Percentiles rank a stretch among this genome's conserved stretches.
Conservation (phyloP, 2,113 vertebrate species). For the Chamaea fasciata region DNA sequence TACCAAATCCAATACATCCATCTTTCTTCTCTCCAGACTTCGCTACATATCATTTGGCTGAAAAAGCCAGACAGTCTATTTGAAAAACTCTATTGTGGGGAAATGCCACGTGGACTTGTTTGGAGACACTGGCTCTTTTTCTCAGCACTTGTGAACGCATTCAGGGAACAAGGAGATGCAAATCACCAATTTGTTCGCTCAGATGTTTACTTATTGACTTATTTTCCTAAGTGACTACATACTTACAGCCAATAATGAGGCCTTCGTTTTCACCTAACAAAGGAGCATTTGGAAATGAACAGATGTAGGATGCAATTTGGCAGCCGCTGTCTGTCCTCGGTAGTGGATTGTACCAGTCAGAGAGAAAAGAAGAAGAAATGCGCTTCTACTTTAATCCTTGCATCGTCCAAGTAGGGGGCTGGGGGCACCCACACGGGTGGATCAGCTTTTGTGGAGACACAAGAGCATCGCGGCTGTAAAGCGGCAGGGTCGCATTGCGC, state of each 20-base stretch:
- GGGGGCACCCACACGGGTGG: background rate
- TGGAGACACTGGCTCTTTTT: constrained; percentile 24
- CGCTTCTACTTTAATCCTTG: background rate
- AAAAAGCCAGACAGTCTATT: background rate
- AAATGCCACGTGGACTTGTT: constrained; percentile 5
- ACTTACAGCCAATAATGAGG: constrained; percentile 38
- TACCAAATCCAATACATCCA: background rate
- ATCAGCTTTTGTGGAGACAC: background rate
- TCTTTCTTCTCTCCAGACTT: background rate
- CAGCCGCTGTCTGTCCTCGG: background rate
- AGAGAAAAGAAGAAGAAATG: background rate
- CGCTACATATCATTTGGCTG: background rate
- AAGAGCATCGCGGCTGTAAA: rapidly evolving
- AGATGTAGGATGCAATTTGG: constrained; percentile 49
- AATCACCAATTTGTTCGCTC: constrained; percentile 52
- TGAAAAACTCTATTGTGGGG: background rate
- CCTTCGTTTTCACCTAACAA: constrained; percentile 35
- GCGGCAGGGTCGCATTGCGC: rapidly evolving
- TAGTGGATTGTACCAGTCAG: background rate
- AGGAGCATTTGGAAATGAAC: constrained; percentile 8
- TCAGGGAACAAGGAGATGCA: constrained; percentile 45
- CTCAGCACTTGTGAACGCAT: background rate
- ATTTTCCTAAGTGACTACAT: constrained; percentile 45
- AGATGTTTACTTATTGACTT: constrained; percentile 48
- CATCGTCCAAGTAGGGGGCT: rapidly evolving